These are phyloP conservation scores for Balaeniceps rex DNA, from an alignment of 2,113 vertebrate species.

Conservation along the genomic window DNA sequence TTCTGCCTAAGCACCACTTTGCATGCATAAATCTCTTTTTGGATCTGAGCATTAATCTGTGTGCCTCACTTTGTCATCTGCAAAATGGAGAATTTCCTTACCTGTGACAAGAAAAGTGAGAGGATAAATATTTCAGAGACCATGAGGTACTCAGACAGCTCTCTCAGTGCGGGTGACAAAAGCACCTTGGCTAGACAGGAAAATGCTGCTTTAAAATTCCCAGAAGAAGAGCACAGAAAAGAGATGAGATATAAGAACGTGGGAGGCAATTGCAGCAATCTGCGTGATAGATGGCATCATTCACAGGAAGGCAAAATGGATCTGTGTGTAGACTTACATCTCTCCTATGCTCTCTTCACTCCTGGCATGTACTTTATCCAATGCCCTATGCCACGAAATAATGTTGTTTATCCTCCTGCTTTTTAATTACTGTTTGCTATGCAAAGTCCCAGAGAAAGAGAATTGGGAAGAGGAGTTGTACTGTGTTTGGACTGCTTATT, in stretches of 20 bases:
- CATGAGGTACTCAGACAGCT: not conserved
- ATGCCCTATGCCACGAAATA: fast-evolving
- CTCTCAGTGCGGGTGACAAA: not conserved
- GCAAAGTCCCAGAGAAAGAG: not conserved
- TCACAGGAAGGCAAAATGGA: not conserved
- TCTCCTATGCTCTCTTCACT: fast-evolving
- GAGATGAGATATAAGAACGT: not conserved
- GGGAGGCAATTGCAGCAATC: constrained; percentile 5
- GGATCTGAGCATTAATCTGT: not conserved
- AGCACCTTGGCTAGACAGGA: constrained; percentile 17
- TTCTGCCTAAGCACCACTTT: constrained; percentile 2
- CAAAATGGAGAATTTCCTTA: constrained; percentile 31
- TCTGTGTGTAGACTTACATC: not conserved
- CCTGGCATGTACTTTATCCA: fast-evolving
- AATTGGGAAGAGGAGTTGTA: not conserved
- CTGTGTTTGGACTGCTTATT: fast-evolving
- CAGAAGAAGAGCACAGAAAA: not conserved
- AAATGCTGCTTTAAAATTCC: not conserved
- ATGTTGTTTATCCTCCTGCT: not conserved
- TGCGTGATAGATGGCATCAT: not conserved
- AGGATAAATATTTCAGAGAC: constrained; percentile 52
- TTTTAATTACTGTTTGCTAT: not conserved
- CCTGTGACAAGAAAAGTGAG: constrained; percentile 44
- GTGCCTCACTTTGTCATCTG: constrained; percentile 7
- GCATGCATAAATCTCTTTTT: not conserved